Evolutionary conservation across 2,113 vertebrate genomes (phyloP).

Genomic region (Taurulus bubalis): DNA sequence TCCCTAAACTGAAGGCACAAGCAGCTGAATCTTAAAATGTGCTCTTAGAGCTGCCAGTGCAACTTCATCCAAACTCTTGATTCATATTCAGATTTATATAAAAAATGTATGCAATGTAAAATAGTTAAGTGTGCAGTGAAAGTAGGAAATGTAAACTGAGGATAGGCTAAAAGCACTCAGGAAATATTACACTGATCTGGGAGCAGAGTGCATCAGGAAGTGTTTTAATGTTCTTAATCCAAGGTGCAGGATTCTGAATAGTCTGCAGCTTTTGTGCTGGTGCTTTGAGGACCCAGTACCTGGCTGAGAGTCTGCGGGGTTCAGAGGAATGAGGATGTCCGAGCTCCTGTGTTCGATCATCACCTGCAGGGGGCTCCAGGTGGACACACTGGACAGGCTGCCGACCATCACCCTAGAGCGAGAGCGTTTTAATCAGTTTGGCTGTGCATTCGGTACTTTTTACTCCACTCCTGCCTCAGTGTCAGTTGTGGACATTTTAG

Average conservation of each 20-base stretch:
- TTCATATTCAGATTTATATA: neutral
- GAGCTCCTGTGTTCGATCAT: constrained; percentile 85
- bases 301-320: constrained; percentile 83
- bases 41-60: neutral
- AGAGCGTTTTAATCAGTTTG: neutral
- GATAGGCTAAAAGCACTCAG: neutral
- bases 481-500: neutral
- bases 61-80: neutral
- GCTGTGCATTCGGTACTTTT: neutral
- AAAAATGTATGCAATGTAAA: neutral
- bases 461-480: neutral
- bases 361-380: constrained; percentile 90
- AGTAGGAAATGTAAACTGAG: neutral
- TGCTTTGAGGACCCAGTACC: constrained; percentile 77
- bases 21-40: neutral
- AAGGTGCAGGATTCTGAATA: neutral
- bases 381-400: constrained; percentile 85
- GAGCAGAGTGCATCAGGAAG: constrained; percentile 9
- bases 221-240: neutral
- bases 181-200: neutral
- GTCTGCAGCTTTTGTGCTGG: neutral
- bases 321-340: constrained; percentile 91
- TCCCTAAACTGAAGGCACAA: neutral
- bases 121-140: neutral
- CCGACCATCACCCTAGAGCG: constrained; percentile 84